Percentiles rank a stretch among this genome's conserved stretches.
phyloP scores from a whole-genome alignment of 2,113 vertebrate genomes.

The Helogale parvula region DNA sequence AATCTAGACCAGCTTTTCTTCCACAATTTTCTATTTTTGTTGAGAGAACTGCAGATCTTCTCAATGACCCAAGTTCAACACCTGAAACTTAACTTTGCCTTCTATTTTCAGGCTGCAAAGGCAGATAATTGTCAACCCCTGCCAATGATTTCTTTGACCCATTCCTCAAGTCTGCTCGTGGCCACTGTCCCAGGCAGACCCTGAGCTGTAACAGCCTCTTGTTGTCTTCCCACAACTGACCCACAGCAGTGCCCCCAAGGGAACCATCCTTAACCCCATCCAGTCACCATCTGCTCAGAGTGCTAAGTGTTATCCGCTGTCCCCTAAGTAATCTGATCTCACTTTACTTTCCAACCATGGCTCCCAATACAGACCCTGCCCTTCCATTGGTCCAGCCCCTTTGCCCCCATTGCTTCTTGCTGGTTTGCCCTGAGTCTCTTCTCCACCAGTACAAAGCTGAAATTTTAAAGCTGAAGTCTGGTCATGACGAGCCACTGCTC shows the following conservation, averaged over 20 bases:
- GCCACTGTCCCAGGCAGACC: not conserved
- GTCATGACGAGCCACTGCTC: not conserved
- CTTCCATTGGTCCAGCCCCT: rapidly evolving
- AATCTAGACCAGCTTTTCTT: not conserved
- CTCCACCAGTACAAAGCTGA: not conserved
- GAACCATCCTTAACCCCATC: not conserved
- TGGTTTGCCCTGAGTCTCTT: not conserved
- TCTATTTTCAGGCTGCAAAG: not conserved
- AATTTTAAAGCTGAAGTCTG: not conserved
- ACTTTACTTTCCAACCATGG: not conserved
- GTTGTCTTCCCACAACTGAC: not conserved
- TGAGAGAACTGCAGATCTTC: not conserved
- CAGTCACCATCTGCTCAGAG: not conserved
- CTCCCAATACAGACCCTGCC: not conserved
- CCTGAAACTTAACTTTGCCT: not conserved
- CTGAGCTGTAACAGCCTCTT: not conserved
- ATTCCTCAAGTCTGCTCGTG: not conserved
- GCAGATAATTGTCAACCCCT: not conserved
- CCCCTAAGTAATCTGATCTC: not conserved
- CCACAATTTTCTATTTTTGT: not conserved
- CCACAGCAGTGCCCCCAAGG: not conserved
- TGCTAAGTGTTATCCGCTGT: not conserved
- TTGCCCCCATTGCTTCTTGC: not conserved
- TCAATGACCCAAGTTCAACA: not conserved
- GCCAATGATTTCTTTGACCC: not conserved